phyloP scores from a whole-genome alignment of 2,888 invertebrate species.

The Phania funesta region DNA sequence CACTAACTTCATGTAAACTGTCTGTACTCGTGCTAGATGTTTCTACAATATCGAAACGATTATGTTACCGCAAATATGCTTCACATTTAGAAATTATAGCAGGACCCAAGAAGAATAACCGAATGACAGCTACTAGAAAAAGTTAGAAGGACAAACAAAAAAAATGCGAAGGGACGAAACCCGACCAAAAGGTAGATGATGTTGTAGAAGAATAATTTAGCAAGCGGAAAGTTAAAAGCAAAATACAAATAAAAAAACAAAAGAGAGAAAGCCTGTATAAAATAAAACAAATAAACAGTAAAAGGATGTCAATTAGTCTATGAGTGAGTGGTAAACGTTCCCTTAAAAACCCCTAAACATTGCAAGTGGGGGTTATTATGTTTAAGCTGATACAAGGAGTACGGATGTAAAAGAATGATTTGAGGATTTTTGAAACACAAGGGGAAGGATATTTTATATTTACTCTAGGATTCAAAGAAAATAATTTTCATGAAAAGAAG shows the following conservation, averaged over 20 bases:
- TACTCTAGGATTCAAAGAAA: too few relatives aligned
- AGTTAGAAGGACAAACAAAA: background rate
- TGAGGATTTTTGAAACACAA: too few relatives aligned
- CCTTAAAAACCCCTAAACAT: background rate
- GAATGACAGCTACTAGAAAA: background rate
- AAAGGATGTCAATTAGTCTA: conserved; percentile 57
- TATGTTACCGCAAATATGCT: conserved; percentile 54
- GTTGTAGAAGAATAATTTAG: conserved; percentile 21
- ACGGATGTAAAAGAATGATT: background rate
- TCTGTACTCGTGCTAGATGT: background rate
- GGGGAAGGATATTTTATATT: too few relatives aligned
- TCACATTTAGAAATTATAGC: conserved; percentile 38
- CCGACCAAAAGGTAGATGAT: conserved; percentile 27
- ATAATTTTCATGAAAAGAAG: too few relatives aligned
- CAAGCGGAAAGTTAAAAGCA: conserved; percentile 11
- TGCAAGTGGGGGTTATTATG: background rate
- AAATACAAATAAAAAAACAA: background rate
- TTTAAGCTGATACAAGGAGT: background rate
- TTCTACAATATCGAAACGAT: conserved; percentile 30
- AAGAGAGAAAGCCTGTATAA: conserved; percentile 23
- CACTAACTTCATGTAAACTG: conserved; percentile 18
- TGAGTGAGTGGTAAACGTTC: conserved; percentile 32
- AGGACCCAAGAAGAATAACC: conserved; percentile 39
- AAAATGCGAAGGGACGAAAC: background rate
- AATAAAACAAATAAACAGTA: conserved; percentile 52